Base-by-base conservation (phyloP, 1,140 invertebrate genomes). In the Drosophila pandora region DNA sequence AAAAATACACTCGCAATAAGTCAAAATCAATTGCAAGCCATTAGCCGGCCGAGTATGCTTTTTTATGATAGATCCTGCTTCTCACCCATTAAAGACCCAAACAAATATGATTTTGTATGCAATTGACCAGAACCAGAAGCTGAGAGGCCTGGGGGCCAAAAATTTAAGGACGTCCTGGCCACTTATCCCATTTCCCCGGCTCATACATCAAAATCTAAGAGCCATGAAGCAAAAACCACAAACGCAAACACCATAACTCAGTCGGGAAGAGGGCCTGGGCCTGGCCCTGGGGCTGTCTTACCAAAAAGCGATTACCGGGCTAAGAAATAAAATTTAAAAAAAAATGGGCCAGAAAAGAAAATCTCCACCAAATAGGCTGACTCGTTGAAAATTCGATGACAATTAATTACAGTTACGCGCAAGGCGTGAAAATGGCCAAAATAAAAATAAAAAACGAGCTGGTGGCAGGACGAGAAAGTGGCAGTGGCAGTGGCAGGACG, bases 371-470 rank as follows among this genome's bases (percentile, higher is more conserved):
- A 79, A 72, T 74, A 53, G 60, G 81, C 81, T 77, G 81, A 85
- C 68, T 85, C 77, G 68, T 70, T 80, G 64, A 85, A 85, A 85
- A 85, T 87, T 85, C 81, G 77, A 85, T 77, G 81, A 85, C 82
- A 85, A 85, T 85, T 85, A 85, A 85, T 85, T 85, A 85, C 81
- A 63, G 82, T 74, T 74, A 81, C 77, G 81, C 63, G 68, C 68
- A 61, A 74, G 64, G 81, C 81, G 81, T 85, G 81, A 85, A 85
- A 85, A 85, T 85, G 80, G 52, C 60, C 34, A 54, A 54, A 45
- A 70, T 8, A 13, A 43, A 43, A 21, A 8, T 8, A 43, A 43
- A 43, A 43, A 43, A 43, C 13, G n/a, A 13, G 23, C 54, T 21
- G 30, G 37, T 34, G 48, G 9, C 30, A 50, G 34, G 12, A 50